Percentiles rank a stretch among this genome's conserved stretches.
Conservation (phyloP, 2,888 invertebrate genomes). For the Poecilus cupreus region DNA sequence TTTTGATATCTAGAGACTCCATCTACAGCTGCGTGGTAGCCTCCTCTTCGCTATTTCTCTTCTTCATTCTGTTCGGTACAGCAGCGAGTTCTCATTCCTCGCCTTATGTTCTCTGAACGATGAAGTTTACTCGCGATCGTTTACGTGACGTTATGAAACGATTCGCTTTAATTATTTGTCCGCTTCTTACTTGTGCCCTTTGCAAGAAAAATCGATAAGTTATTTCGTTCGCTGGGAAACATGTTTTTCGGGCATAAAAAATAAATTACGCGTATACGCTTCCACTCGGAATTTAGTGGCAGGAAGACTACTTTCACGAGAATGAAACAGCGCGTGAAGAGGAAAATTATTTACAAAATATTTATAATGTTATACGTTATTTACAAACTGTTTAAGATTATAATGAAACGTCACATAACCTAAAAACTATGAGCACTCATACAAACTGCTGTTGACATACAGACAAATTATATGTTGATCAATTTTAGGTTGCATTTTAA, state of each 20-base stretch:
- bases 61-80: neutral
- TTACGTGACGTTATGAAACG: constrained; percentile 47
- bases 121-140: constrained; percentile 25
- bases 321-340: neutral
- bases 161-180: constrained; percentile 44
- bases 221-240: constrained; percentile 20
- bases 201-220: constrained; percentile 20
- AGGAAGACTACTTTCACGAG: constrained; percentile 1
- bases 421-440: no score
- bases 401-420: no score
- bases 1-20: no score
- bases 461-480: no score
- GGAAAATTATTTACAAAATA: neutral
- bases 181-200: constrained; percentile 34
- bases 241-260: constrained; percentile 13
- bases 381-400: no score
- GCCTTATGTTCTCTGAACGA: constrained; percentile 6
- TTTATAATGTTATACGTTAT: no score
- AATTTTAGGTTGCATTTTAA: no score
- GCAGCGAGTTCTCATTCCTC: neutral
- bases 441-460: no score
- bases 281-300: constrained; percentile 12
- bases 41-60: neutral
- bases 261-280: constrained; percentile 8
- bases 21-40: no score